Evolutionary conservation across 2,888 invertebrate species (phyloP).

Genomic region (Piscicola geometra): DNA sequence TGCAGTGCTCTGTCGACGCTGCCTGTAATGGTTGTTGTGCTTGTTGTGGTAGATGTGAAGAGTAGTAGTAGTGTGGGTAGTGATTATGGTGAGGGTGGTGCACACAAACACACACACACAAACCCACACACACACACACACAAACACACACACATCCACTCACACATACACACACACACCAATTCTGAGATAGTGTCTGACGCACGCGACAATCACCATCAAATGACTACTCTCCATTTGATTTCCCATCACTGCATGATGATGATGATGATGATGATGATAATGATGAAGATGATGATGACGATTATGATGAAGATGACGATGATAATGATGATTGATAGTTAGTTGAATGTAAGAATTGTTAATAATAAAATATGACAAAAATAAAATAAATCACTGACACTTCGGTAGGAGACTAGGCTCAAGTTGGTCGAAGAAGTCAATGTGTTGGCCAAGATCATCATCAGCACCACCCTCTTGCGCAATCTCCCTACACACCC

Average conservation of each 20-base stretch:
- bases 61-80: too few species aligned
- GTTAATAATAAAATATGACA: too few species aligned
- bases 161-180: constrained; percentile 4
- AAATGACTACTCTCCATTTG: constrained; percentile 54
- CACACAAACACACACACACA: not conserved
- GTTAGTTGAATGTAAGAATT: too few species aligned
- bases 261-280: too few species aligned
- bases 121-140: too few species aligned
- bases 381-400: not conserved
- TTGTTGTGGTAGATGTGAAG: not conserved
- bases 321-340: too few species aligned
- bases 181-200: constrained; percentile 37
- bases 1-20: constrained; percentile 44
- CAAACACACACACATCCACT: too few species aligned
- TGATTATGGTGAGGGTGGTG: not conserved
- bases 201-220: constrained; percentile 48
- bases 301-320: too few species aligned
- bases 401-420: constrained; percentile 13
- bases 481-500: not conserved
- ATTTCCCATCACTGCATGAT: constrained; percentile 51
- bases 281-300: too few species aligned
- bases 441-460: not conserved
- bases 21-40: constrained; percentile 42
- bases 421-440: constrained; percentile 13
- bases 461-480: not conserved